Percentiles rank a stretch among this genome's conserved stretches.
These are phyloP conservation scores for Oryctes rhinoceros DNA, from an alignment of 1,140 invertebrate species.

Conservation along the genomic window DNA sequence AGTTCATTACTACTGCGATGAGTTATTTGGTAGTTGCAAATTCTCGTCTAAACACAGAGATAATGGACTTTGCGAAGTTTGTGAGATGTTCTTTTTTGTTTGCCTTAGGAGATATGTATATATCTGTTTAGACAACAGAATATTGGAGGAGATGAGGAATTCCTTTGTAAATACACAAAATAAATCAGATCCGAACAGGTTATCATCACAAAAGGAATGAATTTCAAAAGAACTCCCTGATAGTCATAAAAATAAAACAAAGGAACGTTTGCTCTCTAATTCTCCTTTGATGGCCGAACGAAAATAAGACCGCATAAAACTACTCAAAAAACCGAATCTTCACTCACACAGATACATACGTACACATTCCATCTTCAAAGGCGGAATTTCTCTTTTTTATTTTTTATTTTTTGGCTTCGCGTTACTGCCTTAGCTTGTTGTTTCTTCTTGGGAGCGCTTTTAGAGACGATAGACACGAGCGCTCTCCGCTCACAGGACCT, in stretches of 20 bases:
- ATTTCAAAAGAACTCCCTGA: background rate
- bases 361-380: conserved; percentile 18
- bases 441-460: background rate
- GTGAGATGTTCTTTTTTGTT: no score
- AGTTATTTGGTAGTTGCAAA: no score
- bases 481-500: background rate
- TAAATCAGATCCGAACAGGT: no score
- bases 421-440: background rate
- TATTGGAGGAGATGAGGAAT: no score
- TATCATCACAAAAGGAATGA: no score
- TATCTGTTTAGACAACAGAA: no score
- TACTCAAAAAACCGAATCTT: conserved; percentile 18
- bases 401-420: background rate
- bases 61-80: no score
- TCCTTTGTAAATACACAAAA: no score
- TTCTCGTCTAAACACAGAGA: no score
- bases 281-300: conserved; percentile 13
- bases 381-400: conserved; percentile 14
- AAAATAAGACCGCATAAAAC: conserved; percentile 19
- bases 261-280: background rate
- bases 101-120: no score
- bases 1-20: no score
- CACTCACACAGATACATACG: background rate
- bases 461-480: conserved; percentile 11
- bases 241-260: conserved; percentile 12